These are phyloP conservation scores for Ennomos fuscantarius DNA, from an alignment of 2,888 invertebrate species.

Conservation along the genomic window DNA sequence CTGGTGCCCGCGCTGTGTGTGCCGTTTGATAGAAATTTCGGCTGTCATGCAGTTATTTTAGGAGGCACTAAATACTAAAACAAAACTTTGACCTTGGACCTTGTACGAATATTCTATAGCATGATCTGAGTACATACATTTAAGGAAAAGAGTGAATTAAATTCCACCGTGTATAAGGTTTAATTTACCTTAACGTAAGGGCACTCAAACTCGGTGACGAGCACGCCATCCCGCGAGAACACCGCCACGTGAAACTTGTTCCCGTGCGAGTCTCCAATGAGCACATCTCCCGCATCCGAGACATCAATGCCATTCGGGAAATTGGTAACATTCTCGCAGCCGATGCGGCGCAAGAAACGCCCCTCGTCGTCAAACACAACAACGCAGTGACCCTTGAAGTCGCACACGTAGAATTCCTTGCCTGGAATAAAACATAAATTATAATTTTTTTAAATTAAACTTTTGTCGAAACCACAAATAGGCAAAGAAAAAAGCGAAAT, in stretches of 20 bases:
- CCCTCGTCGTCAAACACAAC: slow-evolving; percentile 98
- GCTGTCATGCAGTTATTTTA: no score
- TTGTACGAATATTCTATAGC: no score
- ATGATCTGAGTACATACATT: no score
- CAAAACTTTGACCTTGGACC: no score
- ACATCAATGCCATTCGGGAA: slow-evolving; percentile 99
- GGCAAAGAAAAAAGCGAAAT: no score
- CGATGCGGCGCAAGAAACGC: slow-evolving; percentile 95
- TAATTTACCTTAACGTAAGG: slow-evolving; percentile 95
- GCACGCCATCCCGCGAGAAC: slow-evolving; percentile 94
- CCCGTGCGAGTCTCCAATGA: slow-evolving; percentile 98
- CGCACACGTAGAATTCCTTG: slow-evolving; percentile 97
- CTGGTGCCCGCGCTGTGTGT: no score
- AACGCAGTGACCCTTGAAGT: slow-evolving; percentile 99
- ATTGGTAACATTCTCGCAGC: slow-evolving; percentile 97
- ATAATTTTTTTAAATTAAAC: neutral
- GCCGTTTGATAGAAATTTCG: no score
- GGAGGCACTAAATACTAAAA: no score
- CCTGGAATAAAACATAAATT: slow-evolving; percentile 78
- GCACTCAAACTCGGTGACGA: slow-evolving; percentile 97
- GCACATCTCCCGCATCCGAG: slow-evolving; percentile 97
- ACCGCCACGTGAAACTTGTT: slow-evolving; percentile 99
- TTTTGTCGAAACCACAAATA: no score
- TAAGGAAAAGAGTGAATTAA: no score
- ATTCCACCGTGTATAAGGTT: no score